Evolutionary conservation across 2,113 vertebrate species (phyloP).

Genomic region (Caracal caracal): DNA sequence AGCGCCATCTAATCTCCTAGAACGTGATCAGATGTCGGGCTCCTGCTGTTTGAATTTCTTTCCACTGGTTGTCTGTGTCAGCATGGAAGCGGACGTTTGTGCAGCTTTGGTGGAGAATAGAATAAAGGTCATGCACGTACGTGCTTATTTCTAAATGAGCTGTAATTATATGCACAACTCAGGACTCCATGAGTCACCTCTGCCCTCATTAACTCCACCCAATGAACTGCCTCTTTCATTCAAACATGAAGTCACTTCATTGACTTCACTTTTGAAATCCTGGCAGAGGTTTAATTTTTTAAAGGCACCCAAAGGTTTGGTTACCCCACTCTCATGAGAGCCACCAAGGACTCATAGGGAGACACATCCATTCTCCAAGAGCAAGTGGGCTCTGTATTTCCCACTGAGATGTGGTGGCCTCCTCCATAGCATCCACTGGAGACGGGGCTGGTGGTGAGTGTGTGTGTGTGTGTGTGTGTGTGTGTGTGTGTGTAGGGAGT

Average conservation of each 20-base stretch:
- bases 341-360: not conserved
- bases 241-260: constrained; percentile 45
- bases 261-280: not conserved
- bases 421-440: not conserved
- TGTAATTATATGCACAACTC: constrained; percentile 38
- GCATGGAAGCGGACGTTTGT: not conserved
- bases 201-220: constrained; percentile 66
- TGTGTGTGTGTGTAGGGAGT: not conserved
- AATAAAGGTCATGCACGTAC: constrained; percentile 63
- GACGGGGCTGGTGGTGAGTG: no score
- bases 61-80: not conserved
- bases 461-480: no score
- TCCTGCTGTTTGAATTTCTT: not conserved
- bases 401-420: not conserved
- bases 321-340: not conserved
- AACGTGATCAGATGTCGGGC: not conserved
- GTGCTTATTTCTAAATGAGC: constrained; percentile 52
- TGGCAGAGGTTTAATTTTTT: constrained; percentile 16
- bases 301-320: not conserved
- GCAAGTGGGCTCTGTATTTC: not conserved
- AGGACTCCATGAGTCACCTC: constrained; percentile 69
- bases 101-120: not conserved
- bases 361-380: not conserved
- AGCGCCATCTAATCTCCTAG: not conserved
- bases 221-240: constrained; percentile 37